Evolutionary conservation across 1,140 invertebrate species (phyloP), one percentile per base, ranked within the genome.

Genomic region (Triops cancriformis): DNA sequence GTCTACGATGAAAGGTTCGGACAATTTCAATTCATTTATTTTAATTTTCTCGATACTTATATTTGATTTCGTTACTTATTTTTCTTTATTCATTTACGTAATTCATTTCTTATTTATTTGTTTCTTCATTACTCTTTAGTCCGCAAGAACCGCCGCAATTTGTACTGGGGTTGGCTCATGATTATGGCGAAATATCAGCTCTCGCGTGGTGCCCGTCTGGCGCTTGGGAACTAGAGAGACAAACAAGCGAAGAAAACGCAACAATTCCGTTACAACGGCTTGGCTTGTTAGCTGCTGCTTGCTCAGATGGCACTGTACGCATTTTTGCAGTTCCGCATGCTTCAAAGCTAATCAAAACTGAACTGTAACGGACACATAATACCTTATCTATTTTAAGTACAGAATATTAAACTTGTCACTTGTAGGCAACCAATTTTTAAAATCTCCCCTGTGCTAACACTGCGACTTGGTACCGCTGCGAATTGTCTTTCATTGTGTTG

Each of bases 181-280:
- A 90, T 26, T 86, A 84, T 80, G 91, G 92, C n/a, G 87, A 87
- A 10, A 84, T 91, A 14, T 92, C 90, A 89, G 85, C 87, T 43
- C 84, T 93, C 82, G 88, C 89, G 81, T 93, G 91, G 91, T 93
- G 92, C 85, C 91, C 91, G 14, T 91, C 90, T 0, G 91, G 91
- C 26, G 88, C 88, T 80, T 89, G 88, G 79, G 85, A 89, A 75
- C 81, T 84, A 75, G 75, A 82, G 42, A 64, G 74, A 5, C 64
- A 80, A 41, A 76, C 73, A 23, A n/a, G 9, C 18, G 37, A 43
- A 26, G 77, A 73, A 14, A n/a, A 73, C 7, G 10, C 14, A 10
- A 26, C 45, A 18, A 76, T 79, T 75, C 78, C 79, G 64, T 74
- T 83, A 1, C 82, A 81, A 64, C 86, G 90, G 82, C 85, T 92